Evolutionary conservation across 2,888 invertebrate species (phyloP), one percentile per base, ranked within the genome.

Genomic region (Leptinotarsa rubiginosa): DNA sequence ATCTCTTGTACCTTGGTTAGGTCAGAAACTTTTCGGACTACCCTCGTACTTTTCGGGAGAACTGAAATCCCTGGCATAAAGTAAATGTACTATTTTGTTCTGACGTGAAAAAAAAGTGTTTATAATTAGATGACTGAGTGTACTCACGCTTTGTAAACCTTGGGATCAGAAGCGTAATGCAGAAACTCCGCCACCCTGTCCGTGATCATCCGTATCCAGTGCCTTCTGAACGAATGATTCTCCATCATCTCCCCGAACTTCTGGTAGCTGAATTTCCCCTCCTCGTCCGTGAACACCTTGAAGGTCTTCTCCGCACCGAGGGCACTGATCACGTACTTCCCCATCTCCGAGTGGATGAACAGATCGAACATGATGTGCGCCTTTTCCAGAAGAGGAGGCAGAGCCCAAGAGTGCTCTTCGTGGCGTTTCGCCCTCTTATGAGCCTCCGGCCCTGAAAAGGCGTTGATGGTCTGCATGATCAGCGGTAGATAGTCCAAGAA

Each of bases 131-230:
- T 49, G 73, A 62, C 20, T 41, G 47, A 70, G 31, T 64, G 56
- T 54, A 75, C 87, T 89, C 87, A 94, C 92, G 92, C 92, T 83
- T 92, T 91, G 83, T 95, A 94, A 10, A 93, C 93, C 75, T 92
- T 91, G 1, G 95, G 95, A 83, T 95, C 93, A 0, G 95, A 92
- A 22, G 95, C 85, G 79, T 94, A 92, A 22, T 93, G 91, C 47
- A 94, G 91, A 89, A 93, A 92, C 72, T 93, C 93, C 0, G 94
- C 93, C 77, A 96, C 88, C 83, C 93, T 94, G 77, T 92, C 91
- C 1, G 95, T 93, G 12, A 94, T 91, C 5, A 92, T 91, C 81
- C 92, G 92, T 79, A 96, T 93, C 96, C 96, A 96, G 78, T 94
- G 92, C 67, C 94, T 91, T 77, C 96, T 91, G 83, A 95, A 93